phyloP scores from a whole-genome alignment of 2,888 invertebrate genomes.

The Kryphioiulus occultus region DNA sequence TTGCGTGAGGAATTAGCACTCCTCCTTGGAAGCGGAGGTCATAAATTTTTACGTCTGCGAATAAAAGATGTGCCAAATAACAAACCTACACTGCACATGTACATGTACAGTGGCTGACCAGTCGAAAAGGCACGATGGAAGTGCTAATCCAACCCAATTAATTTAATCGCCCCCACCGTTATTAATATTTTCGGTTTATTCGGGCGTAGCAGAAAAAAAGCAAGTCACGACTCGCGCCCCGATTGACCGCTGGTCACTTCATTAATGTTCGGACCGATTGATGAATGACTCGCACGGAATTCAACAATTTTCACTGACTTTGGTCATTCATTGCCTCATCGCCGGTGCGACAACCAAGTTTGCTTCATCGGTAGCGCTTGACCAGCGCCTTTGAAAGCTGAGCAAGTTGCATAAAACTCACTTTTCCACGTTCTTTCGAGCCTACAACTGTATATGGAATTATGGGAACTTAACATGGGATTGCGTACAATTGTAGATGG shows the following conservation, averaged over 20 bases:
- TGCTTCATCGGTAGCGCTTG: neutral
- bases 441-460: too few species aligned
- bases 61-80: constrained; percentile 48
- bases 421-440: too few species aligned
- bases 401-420: too few species aligned
- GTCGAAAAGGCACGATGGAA: neutral
- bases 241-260: neutral
- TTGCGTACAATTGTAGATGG: too few species aligned
- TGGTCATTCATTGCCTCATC: too few species aligned
- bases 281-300: neutral
- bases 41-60: constrained; percentile 48
- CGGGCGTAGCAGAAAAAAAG: neutral
- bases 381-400: neutral
- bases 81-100: too few species aligned
- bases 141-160: constrained; percentile 18
- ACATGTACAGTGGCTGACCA: neutral
- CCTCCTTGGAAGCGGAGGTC: constrained; percentile 37
- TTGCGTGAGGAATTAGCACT: constrained; percentile 37
- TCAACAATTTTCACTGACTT: too few species aligned
- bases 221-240: neutral
- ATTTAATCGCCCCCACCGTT: constrained; percentile 27
- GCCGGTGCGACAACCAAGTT: too few species aligned
- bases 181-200: constrained; percentile 30
- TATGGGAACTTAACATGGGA: too few species aligned
- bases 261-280: neutral